These are phyloP conservation scores for Phasia obesa DNA, from an alignment of 2,888 invertebrate genomes.

Conservation along the genomic window DNA sequence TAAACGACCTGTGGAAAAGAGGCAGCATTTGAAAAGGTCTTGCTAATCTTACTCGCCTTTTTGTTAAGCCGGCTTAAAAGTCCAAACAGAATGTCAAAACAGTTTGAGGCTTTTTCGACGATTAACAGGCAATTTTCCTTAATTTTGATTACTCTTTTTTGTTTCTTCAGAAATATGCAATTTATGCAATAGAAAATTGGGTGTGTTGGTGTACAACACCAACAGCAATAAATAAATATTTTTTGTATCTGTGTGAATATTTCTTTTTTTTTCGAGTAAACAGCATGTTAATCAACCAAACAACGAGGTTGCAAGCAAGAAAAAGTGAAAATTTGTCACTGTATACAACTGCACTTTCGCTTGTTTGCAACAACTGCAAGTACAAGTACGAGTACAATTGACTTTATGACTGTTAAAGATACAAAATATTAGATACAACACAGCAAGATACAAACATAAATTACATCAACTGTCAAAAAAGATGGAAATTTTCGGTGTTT, in stretches of 20 bases:
- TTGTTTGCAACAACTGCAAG: constrained; percentile 26
- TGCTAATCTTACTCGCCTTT: constrained; percentile 20
- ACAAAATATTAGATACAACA: constrained; percentile 56
- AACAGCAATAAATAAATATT: background rate
- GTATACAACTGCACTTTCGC: constrained; percentile 54
- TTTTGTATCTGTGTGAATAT: too few species aligned
- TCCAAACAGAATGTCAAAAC: background rate
- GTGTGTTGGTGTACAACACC: background rate
- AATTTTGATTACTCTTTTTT: constrained; percentile 11
- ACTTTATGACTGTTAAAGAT: constrained; percentile 56
- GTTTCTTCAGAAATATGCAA: background rate
- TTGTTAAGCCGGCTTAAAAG: constrained; percentile 12
- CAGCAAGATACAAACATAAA: constrained; percentile 66
- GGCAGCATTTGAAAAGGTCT: constrained; percentile 8
- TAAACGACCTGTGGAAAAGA: constrained; percentile 27
- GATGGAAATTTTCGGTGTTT: constrained; percentile 62
- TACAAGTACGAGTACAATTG: constrained; percentile 48
- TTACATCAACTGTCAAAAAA: constrained; percentile 69
- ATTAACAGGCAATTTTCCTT: constrained; percentile 58
- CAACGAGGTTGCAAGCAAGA: background rate
- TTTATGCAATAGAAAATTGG: background rate
- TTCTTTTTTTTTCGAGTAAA: background rate
- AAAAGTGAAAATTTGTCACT: constrained; percentile 49
- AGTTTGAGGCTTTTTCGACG: constrained; percentile 61
- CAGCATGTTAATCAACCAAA: constrained; percentile 30